Percentiles rank a stretch among this genome's conserved stretches.
Evolutionary conservation across 2,797 vertebrate species (phyloP).

Genomic region (Cyclopterus lumpus): DNA sequence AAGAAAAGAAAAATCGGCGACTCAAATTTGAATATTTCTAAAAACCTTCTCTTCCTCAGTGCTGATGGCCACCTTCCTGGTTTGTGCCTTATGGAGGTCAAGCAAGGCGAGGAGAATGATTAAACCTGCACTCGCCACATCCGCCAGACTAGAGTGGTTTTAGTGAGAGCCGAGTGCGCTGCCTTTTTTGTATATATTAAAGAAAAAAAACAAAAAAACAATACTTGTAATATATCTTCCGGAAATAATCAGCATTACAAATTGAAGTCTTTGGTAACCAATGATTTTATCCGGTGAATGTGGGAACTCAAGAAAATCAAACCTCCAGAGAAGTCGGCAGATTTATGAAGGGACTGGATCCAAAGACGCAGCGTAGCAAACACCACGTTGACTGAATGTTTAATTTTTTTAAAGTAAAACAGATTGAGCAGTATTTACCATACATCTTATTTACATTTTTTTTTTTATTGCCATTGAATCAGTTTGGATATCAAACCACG

Average conservation of each 20-base stretch:
- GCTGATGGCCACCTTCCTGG: slow-evolving; percentile 56
- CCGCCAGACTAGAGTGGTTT: too few species aligned
- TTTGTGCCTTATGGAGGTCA: slow-evolving; percentile 82
- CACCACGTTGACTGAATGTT: background rate
- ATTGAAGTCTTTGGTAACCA: background rate
- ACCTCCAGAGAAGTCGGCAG: too few species aligned
- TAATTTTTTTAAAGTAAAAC: background rate
- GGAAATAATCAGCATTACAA: background rate
- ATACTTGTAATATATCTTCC: background rate
- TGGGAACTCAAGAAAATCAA: background rate
- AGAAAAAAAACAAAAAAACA: background rate
- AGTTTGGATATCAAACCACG: too few species aligned
- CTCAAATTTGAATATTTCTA: background rate
- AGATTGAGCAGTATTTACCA: background rate
- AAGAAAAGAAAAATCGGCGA: background rate
- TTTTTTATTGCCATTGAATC: too few species aligned
- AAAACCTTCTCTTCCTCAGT: slow-evolving; percentile 47
- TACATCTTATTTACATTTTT: too few species aligned
- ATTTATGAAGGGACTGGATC: background rate
- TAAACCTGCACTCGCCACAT: background rate
- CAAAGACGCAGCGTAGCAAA: background rate
- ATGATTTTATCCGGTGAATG: too few species aligned
- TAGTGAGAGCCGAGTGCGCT: background rate
- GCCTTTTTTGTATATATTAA: too few species aligned
- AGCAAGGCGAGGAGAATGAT: slow-evolving; percentile 24